These are phyloP conservation scores for Carassius auratus DNA, from an alignment of 2,113 vertebrate species.

Conservation along the genomic window DNA sequence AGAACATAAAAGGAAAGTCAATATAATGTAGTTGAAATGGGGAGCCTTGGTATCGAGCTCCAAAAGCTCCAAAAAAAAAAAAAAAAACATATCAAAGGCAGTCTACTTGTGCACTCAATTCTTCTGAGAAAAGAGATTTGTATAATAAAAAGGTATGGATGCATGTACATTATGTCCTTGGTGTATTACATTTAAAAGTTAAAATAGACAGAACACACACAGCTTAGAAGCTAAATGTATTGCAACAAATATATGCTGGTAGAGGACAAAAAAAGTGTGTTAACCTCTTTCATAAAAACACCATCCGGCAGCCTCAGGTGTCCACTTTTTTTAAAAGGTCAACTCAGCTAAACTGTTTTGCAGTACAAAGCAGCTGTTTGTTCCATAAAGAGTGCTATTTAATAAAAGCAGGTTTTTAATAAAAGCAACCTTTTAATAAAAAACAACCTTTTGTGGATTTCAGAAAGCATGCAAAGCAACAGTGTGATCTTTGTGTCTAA, in stretches of 20 bases:
- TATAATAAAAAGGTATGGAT: neutral
- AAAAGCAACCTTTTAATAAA: neutral
- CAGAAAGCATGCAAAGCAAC: neutral
- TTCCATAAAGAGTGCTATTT: neutral
- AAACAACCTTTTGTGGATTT: neutral
- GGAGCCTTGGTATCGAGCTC: neutral
- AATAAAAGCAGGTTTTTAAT: neutral
- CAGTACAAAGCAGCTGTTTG: neutral
- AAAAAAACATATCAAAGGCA: neutral
- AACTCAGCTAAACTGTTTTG: slow-evolving; percentile 7
- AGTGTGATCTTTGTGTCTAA: neutral
- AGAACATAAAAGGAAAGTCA: neutral
- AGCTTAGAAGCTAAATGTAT: neutral
- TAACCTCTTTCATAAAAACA: neutral
- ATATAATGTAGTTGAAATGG: neutral
- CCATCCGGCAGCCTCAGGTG: slow-evolving; percentile 4
- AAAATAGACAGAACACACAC: neutral
- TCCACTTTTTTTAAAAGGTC: slow-evolving; percentile 15
- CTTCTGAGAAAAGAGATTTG: neutral
- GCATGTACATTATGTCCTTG: neutral
- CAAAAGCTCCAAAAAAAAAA: neutral
- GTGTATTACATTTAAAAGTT: neutral
- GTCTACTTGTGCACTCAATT: neutral
- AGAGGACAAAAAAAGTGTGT: neutral
- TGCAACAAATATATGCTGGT: neutral